These are phyloP conservation scores for Spea hammondii DNA, from an alignment of 2,797 vertebrate species.

Conservation along the genomic window DNA sequence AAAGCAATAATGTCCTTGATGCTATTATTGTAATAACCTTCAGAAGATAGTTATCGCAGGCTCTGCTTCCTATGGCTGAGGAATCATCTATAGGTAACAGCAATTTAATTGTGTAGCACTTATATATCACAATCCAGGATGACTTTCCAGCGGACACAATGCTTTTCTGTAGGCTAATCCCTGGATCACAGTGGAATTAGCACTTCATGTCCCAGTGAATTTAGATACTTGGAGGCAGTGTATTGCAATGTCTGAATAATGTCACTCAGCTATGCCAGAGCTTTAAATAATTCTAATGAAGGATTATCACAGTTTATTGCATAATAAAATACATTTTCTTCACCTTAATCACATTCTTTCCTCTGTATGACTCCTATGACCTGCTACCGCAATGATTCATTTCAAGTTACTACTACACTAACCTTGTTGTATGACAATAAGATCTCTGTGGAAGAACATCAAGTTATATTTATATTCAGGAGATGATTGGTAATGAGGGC, in stretches of 20 bases:
- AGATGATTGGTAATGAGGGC: too few relatives aligned
- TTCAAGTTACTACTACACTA: background rate
- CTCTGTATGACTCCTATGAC: background rate
- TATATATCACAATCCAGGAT: slow-evolving; percentile 2
- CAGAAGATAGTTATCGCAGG: background rate
- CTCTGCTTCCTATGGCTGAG: background rate
- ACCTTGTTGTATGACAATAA: too few relatives aligned
- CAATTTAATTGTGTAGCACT: background rate
- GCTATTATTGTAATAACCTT: slow-evolving; percentile 7
- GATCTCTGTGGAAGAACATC: too few relatives aligned
- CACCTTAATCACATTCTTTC: background rate
- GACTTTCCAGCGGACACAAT: slow-evolving; percentile 11
- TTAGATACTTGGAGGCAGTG: slow-evolving; percentile 8
- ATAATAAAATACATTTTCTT: slow-evolving; percentile 4
- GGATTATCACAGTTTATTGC: slow-evolving; percentile 13
- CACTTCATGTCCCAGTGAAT: background rate
- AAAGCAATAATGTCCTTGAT: slow-evolving; percentile 4
- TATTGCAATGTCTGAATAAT: slow-evolving; percentile 16
- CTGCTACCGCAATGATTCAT: background rate
- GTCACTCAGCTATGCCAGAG: slow-evolving; percentile 18
- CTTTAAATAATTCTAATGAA: slow-evolving; percentile 18
- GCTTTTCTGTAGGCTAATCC: slow-evolving; percentile 5
- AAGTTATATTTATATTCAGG: too few relatives aligned
- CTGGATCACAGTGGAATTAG: slow-evolving; percentile 15
- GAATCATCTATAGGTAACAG: background rate